Evolutionary conservation across 92 coral and sea anemone species (phyloP).

Genomic region (Hydrozoanthus gracilis): DNA sequence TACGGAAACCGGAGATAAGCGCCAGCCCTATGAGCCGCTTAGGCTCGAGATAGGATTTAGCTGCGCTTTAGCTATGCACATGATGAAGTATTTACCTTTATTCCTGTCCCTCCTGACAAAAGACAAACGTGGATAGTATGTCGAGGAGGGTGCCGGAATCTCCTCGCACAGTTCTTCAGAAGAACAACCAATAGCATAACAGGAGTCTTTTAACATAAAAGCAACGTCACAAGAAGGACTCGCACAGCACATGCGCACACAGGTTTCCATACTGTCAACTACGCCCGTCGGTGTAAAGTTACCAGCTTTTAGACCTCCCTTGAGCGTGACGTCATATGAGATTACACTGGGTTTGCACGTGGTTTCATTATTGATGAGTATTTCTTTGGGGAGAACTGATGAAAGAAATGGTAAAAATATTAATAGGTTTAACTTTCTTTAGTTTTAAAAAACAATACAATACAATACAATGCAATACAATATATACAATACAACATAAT

Average conservation of each 20-base stretch:
- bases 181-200: constrained; percentile 85
- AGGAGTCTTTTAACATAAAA: constrained; percentile 89
- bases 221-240: constrained; percentile 90
- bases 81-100: constrained; percentile 9
- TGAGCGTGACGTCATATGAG: constrained; percentile 96
- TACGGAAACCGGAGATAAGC: no score
- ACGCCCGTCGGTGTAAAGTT: constrained; percentile 88
- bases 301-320: constrained; percentile 94
- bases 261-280: constrained; percentile 92
- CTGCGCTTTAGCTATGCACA: no score
- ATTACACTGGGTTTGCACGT: constrained; percentile 90
- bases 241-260: constrained; percentile 89
- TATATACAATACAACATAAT: no score
- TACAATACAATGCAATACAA: no score
- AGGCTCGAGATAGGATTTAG: no score
- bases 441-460: no score
- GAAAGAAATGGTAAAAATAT: not conserved
- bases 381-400: constrained; percentile 79
- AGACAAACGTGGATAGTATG: constrained; percentile 85
- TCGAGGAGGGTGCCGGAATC: constrained; percentile 87
- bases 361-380: constrained; percentile 67
- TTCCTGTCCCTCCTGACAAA: constrained; percentile 83
- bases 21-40: no score
- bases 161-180: constrained; percentile 92
- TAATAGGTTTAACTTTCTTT: not conserved